Evolutionary conservation across 2,113 vertebrate genomes (phyloP), one percentile per base, ranked within the genome.

Genomic region (Emydura subglobosa): DNA sequence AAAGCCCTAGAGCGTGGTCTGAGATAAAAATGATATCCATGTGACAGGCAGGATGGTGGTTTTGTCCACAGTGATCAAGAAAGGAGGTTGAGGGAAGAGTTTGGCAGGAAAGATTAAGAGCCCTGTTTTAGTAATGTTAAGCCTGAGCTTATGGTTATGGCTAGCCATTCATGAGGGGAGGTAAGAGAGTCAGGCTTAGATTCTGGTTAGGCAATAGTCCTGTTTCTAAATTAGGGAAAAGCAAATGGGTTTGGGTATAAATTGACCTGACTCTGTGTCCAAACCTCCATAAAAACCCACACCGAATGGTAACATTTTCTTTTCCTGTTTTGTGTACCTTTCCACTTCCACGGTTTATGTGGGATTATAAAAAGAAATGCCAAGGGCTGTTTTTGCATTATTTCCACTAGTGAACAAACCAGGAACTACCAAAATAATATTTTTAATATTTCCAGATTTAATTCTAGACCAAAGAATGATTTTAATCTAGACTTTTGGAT

Each of bases 401-500:
- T 93, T 96, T 92, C 74, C 29, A 79, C 91, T 27, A 88, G 7
- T 88, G 50, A 87, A 54, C 86, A 91, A 90, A 93, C 79, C 29
- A 88, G 82, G 87, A 95, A 51, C 6, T n/a, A 92, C 16, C 19
- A 82, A 93, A 93, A 92, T 81, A 85, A 9, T 47, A 80, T 93
- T 22, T 3, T 78, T 93, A 53, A 76, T 92, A 17, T 78, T 93
- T 88, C 65, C 82, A 91, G 65, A 59, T 42, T 85, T 42, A 85
- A 3, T 94, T 91, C 54, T 85, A 91, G 53, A 91, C 21, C 4
- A 68, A 89, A 94, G 86, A 82, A 2, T 82, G 22, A 85, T 95
- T 92, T 96, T 89, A 17, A 85, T 93, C 54, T 96, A 95, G 84
- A 79, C 9, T 29, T 72, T 92, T 93, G 92, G 61, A 90, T 94